Evolutionary conservation across 2,888 invertebrate genomes (phyloP).

Genomic region (Aquatica leii): DNA sequence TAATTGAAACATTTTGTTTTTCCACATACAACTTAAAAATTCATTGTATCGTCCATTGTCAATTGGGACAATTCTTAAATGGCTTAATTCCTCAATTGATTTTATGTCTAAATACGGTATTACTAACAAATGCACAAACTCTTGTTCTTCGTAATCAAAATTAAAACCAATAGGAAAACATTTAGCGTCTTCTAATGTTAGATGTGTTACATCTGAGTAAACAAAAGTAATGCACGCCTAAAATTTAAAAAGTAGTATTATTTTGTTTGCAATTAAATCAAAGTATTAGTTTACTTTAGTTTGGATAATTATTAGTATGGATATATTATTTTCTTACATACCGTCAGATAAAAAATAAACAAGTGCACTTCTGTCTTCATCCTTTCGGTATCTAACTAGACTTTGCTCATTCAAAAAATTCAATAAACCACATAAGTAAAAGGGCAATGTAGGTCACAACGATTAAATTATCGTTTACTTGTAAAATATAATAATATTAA

Average conservation of each 20-base stretch:
- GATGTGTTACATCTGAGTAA: slow-evolving; percentile 20
- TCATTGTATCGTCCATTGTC: slow-evolving; percentile 18
- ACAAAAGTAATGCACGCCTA: not conserved
- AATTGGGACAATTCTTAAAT: slow-evolving; percentile 9
- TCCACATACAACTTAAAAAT: slow-evolving; percentile 30
- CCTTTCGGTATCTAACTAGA: slow-evolving; percentile 1
- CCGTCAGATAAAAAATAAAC: not conserved
- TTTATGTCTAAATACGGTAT: slow-evolving; percentile 21
- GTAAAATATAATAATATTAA: no score
- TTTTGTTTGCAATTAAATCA: not conserved
- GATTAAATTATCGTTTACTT: slow-evolving; percentile 4
- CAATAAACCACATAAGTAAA: not conserved
- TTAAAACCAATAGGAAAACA: slow-evolving; percentile 26
- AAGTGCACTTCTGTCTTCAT: slow-evolving; percentile 1
- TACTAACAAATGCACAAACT: slow-evolving; percentile 22
- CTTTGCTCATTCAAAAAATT: slow-evolving; percentile 11
- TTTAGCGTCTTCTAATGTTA: slow-evolving; percentile 20
- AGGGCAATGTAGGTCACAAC: not conserved
- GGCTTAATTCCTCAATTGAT: slow-evolving; percentile 17
- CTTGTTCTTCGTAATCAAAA: slow-evolving; percentile 19
- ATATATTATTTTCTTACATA: not conserved
- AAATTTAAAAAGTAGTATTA: slow-evolving; percentile 1
- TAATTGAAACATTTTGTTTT: slow-evolving; percentile 16
- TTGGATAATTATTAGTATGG: not conserved
- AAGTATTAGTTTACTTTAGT: not conserved